Evolutionary conservation across 2,797 vertebrate species (phyloP).

Genomic region (Sylvilagus floridanus): DNA sequence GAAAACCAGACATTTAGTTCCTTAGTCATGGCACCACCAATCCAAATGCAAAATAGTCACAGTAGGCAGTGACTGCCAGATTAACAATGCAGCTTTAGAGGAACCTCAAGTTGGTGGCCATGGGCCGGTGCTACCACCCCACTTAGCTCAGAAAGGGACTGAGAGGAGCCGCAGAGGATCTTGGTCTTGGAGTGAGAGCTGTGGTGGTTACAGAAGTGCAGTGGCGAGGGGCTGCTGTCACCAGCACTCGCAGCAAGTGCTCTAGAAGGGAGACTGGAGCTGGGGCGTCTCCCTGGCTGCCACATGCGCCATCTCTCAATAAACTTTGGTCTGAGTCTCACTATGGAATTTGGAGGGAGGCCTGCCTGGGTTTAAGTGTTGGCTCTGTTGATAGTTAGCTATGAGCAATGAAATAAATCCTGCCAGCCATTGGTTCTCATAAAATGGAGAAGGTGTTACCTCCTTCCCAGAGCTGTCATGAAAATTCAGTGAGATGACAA

Average conservation of each 20-base stretch:
- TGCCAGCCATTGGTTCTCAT: background rate
- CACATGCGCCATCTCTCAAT: accelerated
- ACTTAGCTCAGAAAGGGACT: background rate
- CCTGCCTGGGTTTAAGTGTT: background rate
- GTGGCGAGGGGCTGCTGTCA: background rate
- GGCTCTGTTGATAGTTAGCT: background rate
- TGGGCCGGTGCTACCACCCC: background rate
- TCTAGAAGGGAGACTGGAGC: background rate
- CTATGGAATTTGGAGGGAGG: background rate
- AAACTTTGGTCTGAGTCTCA: background rate
- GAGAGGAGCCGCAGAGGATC: background rate
- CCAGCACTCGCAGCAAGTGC: background rate
- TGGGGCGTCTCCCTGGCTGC: background rate
- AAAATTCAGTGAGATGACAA: background rate
- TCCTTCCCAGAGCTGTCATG: background rate
- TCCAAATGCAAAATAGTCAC: background rate
- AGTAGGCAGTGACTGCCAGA: background rate
- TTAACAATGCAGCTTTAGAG: background rate
- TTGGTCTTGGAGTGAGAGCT: background rate
- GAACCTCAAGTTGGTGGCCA: background rate
- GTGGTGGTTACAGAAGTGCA: background rate
- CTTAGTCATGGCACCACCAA: background rate
- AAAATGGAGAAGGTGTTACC: background rate
- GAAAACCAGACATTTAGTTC: background rate
- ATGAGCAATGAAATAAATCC: background rate